A percentile compares a stretch with the other conserved stretches of the same genome.
Conservation (phyloP, 37 sponge, comb jelly and placozoan species). For the Agelas oroides region DNA sequence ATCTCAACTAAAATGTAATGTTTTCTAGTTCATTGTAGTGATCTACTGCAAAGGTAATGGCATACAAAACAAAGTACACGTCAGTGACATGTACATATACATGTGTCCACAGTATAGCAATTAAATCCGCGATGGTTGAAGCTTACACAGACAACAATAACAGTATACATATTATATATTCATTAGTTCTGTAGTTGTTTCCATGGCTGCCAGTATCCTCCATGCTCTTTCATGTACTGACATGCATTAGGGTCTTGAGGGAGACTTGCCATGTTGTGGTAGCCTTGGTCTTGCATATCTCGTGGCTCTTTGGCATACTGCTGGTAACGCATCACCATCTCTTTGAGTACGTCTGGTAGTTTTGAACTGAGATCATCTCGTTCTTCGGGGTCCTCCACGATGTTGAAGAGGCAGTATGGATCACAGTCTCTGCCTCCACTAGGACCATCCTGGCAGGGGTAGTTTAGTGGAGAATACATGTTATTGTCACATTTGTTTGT, state of each 20-base stretch:
- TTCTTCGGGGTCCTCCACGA: constrained; percentile 41
- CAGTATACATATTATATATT: too few species aligned
- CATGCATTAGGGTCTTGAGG: background rate
- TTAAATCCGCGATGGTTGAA: too few species aligned
- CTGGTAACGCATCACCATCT: constrained; percentile 27
- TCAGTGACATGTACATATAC: too few species aligned
- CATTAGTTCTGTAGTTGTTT: background rate
- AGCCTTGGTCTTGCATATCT: constrained; percentile 31
- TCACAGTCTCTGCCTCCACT: constrained; percentile 7
- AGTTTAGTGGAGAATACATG: constrained; percentile 31
- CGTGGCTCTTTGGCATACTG: constrained; percentile 9
- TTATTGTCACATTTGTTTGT: constrained; percentile 7
- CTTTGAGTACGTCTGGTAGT: constrained; percentile 19
- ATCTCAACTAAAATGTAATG: too few species aligned
- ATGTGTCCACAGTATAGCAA: too few species aligned
- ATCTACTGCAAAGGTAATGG: too few species aligned
- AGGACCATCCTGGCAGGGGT: constrained; percentile 12
- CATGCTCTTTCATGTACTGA: background rate
- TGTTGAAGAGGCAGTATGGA: constrained; percentile 36
- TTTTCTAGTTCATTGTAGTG: too few species aligned
- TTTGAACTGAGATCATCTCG: constrained; percentile 5
- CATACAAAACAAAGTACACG: too few species aligned
- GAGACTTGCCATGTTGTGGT: background rate
- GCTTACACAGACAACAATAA: too few species aligned
- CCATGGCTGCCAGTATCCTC: constrained; percentile 37